Percentiles rank a stretch among this genome's conserved stretches.
Conservation (phyloP, 1,140 invertebrate genomes). For the Apis mellifera region DNA sequence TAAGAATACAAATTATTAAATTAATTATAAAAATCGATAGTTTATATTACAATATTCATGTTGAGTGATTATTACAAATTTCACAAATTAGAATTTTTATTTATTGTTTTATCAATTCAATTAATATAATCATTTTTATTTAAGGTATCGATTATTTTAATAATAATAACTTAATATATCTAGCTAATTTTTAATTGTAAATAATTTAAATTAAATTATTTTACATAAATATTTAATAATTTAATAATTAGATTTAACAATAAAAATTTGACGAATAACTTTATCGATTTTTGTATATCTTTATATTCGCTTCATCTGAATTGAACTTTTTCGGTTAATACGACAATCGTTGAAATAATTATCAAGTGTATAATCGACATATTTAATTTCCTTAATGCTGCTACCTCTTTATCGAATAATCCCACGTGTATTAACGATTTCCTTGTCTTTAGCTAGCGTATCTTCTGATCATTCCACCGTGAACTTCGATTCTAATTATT, state of each 20-base stretch:
- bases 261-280: too few species aligned
- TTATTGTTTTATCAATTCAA: neutral
- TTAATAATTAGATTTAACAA: neutral
- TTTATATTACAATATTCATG: neutral
- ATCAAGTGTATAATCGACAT: neutral
- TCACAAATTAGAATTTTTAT: neutral
- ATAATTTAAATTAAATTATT: neutral
- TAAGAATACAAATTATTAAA: neutral
- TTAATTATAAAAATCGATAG: neutral
- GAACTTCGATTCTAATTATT: slow-evolving; percentile 18
- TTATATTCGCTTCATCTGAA: neutral
- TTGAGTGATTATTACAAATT: neutral
- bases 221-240: neutral
- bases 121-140: neutral
- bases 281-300: neutral
- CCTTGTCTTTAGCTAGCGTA: slow-evolving; percentile 17
- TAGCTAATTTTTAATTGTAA: neutral
- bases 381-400: slow-evolving; percentile 10
- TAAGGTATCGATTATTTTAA: too few species aligned
- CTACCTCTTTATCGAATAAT: slow-evolving; percentile 25
- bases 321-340: neutral
- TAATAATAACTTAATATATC: too few species aligned
- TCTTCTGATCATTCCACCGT: slow-evolving; percentile 6
- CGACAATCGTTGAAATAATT: neutral
- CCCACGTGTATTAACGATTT: neutral